Conservation (phyloP, 30 jellyfish, hydroid and myxozoan genomes). For the Aurelia sp. region DNA sequence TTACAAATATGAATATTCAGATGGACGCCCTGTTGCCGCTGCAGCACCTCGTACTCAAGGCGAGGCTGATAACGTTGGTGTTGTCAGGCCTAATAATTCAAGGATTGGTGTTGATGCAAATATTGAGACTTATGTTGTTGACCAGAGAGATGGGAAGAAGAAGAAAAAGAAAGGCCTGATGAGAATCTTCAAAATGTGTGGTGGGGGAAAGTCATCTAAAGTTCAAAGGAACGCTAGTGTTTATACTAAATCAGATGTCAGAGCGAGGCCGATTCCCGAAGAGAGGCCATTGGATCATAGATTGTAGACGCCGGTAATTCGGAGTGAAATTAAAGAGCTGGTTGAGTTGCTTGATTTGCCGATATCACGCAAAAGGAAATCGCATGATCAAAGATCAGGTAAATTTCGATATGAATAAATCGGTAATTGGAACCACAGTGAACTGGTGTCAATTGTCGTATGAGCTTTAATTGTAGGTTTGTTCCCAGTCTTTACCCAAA, state of each 20-base stretch:
- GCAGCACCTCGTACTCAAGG: constrained; percentile 65
- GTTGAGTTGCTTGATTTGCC: not conserved
- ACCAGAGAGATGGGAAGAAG: constrained; percentile 46
- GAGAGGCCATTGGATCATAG: constrained; percentile 58
- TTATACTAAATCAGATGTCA: constrained; percentile 36
- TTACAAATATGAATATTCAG: constrained; percentile 63
- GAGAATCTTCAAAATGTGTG: constrained; percentile 79
- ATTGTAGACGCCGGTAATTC: not conserved
- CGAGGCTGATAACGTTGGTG: constrained; percentile 81
- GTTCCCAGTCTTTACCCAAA: too few relatives aligned
- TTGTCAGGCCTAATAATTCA: constrained; percentile 90
- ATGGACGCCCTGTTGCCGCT: constrained; percentile 77
- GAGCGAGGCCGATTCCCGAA: constrained; percentile 71
- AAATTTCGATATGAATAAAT: too few relatives aligned
- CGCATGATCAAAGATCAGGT: too few relatives aligned
- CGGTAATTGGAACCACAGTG: too few relatives aligned
- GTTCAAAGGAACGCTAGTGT: constrained; percentile 57
- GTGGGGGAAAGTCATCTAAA: constrained; percentile 79
- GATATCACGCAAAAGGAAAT: not conserved
- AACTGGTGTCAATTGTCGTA: too few relatives aligned
- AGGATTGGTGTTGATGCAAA: constrained; percentile 85
- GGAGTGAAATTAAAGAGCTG: not conserved
- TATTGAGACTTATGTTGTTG: constrained; percentile 42
- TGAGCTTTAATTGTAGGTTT: too few relatives aligned
- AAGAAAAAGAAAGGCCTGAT: constrained; percentile 87